Evolutionary conservation across 2,888 invertebrate genomes (phyloP), one percentile per base, ranked within the genome.

Genomic region (Diplazon laetatorius): DNA sequence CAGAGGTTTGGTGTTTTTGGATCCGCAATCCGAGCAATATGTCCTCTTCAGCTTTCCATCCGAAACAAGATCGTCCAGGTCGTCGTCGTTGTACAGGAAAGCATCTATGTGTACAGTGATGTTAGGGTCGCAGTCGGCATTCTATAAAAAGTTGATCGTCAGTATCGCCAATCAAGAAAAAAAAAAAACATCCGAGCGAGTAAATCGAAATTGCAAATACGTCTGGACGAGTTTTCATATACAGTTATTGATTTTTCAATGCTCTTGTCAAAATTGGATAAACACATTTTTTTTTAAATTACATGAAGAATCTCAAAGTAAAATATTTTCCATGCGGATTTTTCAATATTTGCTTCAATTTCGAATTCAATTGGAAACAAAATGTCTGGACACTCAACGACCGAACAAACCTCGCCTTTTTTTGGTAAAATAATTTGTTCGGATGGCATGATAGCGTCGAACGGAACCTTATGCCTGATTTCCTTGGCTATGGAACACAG

Each of bases 21-120:
- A 93, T n/a, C 91, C 91, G 87, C 94, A 94, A 20, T 91, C 86
- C 12, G 84, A 82, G 84, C 94, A 94, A 85, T 92, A 93, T 79
- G 91, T 91, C 75, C 92, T 89, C 44, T 90, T 88, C 44, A 94
- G 76, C 80, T 91, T 86, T 25, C 92, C 93, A 20, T 91, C 89
- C 50, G 92, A 92, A 44, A 91, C 91, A n/a, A 93, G 86, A n/a
- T 91, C 87, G 62, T 94, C 94, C 10, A 95, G 90, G 77, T 93
- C 92, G 14, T 93, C 92, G 78, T 95, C 94, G 82, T 94, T 93
- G 91, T 94, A 95, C 0, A 95, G 91, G 86, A 95, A 95, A 48
- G 93, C 94, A 91, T 95, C 95, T 0, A 95, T 92, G 88, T 95
- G 94, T 12, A 93, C 90, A 1, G 94, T 94, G 66, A 93, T 92